These are phyloP conservation scores for Cylloceria caligata DNA, from an alignment of 2,888 invertebrate species.

Conservation along the genomic window DNA sequence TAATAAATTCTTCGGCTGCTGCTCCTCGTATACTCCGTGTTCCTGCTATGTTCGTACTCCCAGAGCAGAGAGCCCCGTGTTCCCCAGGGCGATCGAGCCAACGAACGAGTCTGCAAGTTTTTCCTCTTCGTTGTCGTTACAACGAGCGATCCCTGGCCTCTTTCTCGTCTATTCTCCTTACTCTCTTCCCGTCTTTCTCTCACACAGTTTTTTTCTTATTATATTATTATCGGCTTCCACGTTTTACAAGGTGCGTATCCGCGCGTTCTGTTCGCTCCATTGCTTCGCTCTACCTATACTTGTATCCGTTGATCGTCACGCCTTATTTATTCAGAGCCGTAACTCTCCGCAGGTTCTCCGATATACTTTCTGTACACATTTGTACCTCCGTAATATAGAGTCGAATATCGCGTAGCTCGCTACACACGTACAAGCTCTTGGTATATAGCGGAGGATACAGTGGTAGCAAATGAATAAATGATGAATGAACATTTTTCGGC, in stretches of 20 bases:
- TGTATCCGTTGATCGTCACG: slow-evolving; percentile 36
- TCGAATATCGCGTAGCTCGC: not conserved
- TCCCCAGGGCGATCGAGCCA: slow-evolving; percentile 49
- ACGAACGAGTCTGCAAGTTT: slow-evolving; percentile 55
- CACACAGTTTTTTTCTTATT: slow-evolving; percentile 30
- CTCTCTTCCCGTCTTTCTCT: not conserved
- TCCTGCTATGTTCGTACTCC: slow-evolving; percentile 22
- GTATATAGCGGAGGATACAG: no score
- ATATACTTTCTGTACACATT: slow-evolving; percentile 13
- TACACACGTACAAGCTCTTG: not conserved
- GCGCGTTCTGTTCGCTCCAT: slow-evolving; percentile 37
- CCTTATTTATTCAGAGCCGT: slow-evolving; percentile 53
- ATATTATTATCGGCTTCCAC: slow-evolving; percentile 50
- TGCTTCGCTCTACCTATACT: not conserved
- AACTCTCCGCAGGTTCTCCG: slow-evolving; percentile 21
- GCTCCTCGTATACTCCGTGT: slow-evolving; percentile 26
- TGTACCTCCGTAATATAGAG: slow-evolving; percentile 2
- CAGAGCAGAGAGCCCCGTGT: slow-evolving; percentile 19
- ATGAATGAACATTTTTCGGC: no score
- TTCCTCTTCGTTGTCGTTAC: slow-evolving; percentile 60
- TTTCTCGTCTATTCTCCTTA: slow-evolving; percentile 15
- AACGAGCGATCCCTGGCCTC: slow-evolving; percentile 36
- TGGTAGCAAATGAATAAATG: no score
- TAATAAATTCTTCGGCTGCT: slow-evolving; percentile 63
- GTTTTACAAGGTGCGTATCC: slow-evolving; percentile 60